Evolutionary conservation across 2,797 vertebrate species (phyloP), one percentile per base, ranked within the genome.

Genomic region (Pipistrellus kuhlii): DNA sequence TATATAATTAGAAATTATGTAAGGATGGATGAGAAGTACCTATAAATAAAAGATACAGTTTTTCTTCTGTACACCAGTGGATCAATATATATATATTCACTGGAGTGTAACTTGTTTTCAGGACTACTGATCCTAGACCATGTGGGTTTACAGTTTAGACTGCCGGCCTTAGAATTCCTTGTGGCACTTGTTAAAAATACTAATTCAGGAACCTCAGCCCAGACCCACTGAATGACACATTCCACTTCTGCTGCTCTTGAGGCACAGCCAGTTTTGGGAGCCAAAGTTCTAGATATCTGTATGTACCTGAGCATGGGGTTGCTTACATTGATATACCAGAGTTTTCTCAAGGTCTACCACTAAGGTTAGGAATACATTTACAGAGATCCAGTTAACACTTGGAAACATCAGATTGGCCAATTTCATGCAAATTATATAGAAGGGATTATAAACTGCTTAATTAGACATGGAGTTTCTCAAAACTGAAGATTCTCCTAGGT

Each of bases 41-140:
- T 91, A 15, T 93, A 57, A 81, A 44, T 51, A 44, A 35, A 85
- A 44, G 5, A 12, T 32, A 23, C 0, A 32, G 25, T 51, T 83
- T 83, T 78, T 0, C 10, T 73, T 2, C 6, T 14, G 3, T 48
- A 38, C 6, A 15, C 27, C 48, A 62, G 21, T 86, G 6, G 23
- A 41, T 85, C 41, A 55, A 9, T 64, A 69, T 77, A 71, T 84
- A 64, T 84, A 64, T 41, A 32, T 69, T 80, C 48, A 3, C 3
- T 35, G 32, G 41, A n/a, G 17, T 87, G 9, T 92, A 73, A 27
- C 15, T 90, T 71, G 59, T 80, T 91, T 91, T 55, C 30, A 91
- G 46, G 88, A 53, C 32, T 23, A 38, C 18, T 62, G 46, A n/a
- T 87, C 48, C 64, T 18, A 66, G 35, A 77, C 32, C 20, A 11